Base-by-base conservation (phyloP, 1,140 invertebrate species). In the Drosophila pectinifera region DNA sequence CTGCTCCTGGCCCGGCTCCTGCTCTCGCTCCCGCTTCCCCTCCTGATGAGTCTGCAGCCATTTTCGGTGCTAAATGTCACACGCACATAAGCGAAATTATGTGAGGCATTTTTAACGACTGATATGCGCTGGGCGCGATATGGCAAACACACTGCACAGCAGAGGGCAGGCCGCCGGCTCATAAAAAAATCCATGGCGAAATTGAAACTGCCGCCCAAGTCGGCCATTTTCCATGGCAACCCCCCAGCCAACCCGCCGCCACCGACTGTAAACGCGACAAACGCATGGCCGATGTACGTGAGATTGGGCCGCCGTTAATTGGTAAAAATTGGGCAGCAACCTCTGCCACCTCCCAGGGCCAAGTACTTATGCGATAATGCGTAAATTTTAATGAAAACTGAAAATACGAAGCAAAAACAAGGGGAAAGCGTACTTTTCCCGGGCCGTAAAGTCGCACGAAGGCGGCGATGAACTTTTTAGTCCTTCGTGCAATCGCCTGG, bases 231-330 rank as follows among this genome's bases (percentile, higher is more conserved):
- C 24, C 70, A 63, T 73, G 51, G 7, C 31, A 56, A 46, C 31
- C 43, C 36, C 58, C 48, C 58, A 41, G 34, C 36, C 63, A 48
- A 42, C 54, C 55, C 42, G 10, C 10, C 31, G 24, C 36, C 46
- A 18, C 31, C 36, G 31, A n/a, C 48, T 38, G 24, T 54, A 67
- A 73, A 63, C 26, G 68, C 58, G 68, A 58, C 74, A 79, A 82
- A 88, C 65, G 76, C 80, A 89, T 89, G 80, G 84, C 84, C 84
- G 84, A 89, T 89, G 84, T 89, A 89, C 84, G 84, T 89, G 84
- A 89, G 84, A 89, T 89, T 89, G 80, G 65, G 77, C 34, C 28
- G 59, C 80, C 69, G 84, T 89, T 89, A 89, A 89, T 89, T 89
- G 84, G 80, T 75, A 89, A 89, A 89, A 89, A 89, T 89, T 89